A percentile compares a stretch with the other conserved stretches of the same genome.
These are phyloP conservation scores for Triplophysa rosa DNA, from an alignment of 2,113 vertebrate species.

Conservation along the genomic window DNA sequence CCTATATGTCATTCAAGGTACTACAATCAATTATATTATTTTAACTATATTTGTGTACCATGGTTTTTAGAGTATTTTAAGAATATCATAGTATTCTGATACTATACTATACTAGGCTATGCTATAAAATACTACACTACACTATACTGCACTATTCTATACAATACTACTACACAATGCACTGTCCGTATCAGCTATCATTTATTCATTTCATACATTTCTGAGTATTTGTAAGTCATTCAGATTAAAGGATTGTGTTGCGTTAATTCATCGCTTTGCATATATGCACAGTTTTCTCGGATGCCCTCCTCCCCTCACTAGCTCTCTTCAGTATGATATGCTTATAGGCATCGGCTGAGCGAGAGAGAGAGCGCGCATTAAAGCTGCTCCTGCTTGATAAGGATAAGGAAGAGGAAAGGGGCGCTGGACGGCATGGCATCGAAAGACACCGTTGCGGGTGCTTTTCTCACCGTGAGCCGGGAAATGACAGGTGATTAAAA, in stretches of 20 bases:
- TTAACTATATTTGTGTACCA: no score
- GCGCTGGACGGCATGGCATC: conserved; percentile 68
- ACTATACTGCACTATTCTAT: no score
- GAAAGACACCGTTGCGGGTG: conserved; percentile 64
- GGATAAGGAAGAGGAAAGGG: conserved; percentile 62
- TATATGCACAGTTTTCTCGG: conserved; percentile 52
- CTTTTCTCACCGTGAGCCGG: conserved; percentile 69
- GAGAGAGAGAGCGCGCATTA: conserved; percentile 66
- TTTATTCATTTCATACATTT: not conserved
- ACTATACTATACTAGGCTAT: no score
- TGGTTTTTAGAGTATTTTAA: not conserved
- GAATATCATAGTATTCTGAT: no score
- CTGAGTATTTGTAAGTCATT: not conserved
- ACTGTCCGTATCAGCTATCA: no score
- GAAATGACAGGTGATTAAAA: conserved; percentile 72
- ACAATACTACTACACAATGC: no score
- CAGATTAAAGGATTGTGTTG: not conserved
- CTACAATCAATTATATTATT: no score
- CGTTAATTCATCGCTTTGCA: conserved; percentile 60
- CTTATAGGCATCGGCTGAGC: conserved; percentile 46
- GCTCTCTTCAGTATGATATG: conserved; percentile 44
- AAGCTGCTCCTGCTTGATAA: conserved; percentile 68
- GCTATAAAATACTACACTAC: no score
- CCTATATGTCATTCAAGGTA: no score
- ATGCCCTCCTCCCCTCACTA: conserved; percentile 22